Base-by-base conservation (phyloP, 2,888 invertebrate species). In the Incurvaria masculella region DNA sequence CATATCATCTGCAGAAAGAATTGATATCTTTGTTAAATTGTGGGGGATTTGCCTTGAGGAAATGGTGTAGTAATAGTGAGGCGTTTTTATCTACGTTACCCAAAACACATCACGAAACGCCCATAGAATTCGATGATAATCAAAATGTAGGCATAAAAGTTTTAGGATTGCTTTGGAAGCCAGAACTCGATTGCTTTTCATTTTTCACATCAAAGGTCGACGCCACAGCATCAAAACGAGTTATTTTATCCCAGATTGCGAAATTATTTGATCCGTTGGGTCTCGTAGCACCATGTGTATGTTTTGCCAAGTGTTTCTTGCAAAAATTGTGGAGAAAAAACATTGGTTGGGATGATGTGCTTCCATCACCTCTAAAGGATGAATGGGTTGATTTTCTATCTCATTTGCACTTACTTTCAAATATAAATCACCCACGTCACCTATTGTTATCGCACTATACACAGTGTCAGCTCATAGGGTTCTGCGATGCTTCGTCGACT, bases 211-310 rank as follows among this genome's bases (percentile, higher is more conserved):
- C 3, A 8, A 33, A 6, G 8, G 14, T 14, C 14, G 33, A 33
- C 14, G 8, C 38, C 21, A 8, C 26, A 4, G 8, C 14, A 1
- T 49, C 51, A 4, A 51, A 51, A 39, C 43, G 46, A 26, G 27
- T 26, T 2, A 23, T 50, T 16, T 43, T 52, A 4, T 14, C 11
- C 14, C 33, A 33, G 11, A 42, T 50, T n/a, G 26, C 52, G 4
- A 41, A 46, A 14, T 21, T 54, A 1, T 53, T 50, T 40, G 51
- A 53, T 21, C 50, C 54, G 11, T 39, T 50, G 23, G 49, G 49
- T 8, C 52, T 46, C 10, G 27, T 54, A 27, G 26, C 51, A 4
- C 51, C 54, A 5, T 46, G 46, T 19, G 40, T 46, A 2, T 43
- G 51, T 26, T 2, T 44, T n/a, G 41, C 27, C 14, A 54, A 52